These are phyloP conservation scores for Tachycineta bicolor DNA, from an alignment of 2,113 vertebrate genomes.

Conservation along the genomic window DNA sequence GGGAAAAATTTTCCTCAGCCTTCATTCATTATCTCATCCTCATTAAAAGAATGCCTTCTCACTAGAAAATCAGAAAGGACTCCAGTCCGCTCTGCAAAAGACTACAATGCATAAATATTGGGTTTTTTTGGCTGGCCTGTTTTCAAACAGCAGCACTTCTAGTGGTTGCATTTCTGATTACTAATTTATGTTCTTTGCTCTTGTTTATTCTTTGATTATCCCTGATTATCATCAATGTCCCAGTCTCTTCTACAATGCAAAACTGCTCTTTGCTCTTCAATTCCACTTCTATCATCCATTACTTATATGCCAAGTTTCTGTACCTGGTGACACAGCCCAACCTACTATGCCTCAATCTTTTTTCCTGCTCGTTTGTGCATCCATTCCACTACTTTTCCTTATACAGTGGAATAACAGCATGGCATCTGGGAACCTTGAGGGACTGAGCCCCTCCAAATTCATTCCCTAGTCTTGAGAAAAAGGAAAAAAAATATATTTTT, in stretches of 20 bases:
- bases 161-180: slow-evolving; percentile 15
- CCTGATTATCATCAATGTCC: background rate
- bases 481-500: background rate
- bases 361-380: background rate
- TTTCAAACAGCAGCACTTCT: slow-evolving; percentile 59
- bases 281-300: background rate
- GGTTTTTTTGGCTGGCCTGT: slow-evolving; percentile 23
- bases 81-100: slow-evolving; percentile 12
- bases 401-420: background rate
- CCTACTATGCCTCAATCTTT: background rate
- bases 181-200: background rate
- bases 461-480: background rate
- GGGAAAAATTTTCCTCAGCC: slow-evolving; percentile 58
- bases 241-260: background rate
- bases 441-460: background rate
- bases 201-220: slow-evolving; percentile 13
- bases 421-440: background rate
- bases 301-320: background rate
- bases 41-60: slow-evolving; percentile 63
- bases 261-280: background rate
- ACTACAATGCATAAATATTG: slow-evolving; percentile 37
- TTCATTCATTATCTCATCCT: slow-evolving; percentile 73
- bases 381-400: background rate
- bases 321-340: background rate
- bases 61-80: slow-evolving; percentile 33